Evolutionary conservation across 2,113 vertebrate genomes (phyloP).

Genomic region (Sturnus vulgaris): DNA sequence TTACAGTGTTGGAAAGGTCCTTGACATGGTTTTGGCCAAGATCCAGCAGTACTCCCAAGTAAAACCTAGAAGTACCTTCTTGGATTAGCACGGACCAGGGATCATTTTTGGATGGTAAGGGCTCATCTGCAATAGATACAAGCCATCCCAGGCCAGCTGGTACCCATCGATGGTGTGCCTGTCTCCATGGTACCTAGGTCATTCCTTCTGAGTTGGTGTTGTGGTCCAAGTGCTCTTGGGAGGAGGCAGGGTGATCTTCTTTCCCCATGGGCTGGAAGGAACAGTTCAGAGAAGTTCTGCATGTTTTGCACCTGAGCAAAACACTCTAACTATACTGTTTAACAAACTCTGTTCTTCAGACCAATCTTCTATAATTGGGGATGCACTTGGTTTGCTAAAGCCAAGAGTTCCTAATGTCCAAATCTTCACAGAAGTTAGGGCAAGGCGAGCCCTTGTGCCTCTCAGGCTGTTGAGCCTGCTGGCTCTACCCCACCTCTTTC

Average conservation of each 20-base stretch:
- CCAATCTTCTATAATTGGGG: not conserved
- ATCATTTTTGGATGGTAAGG: not conserved
- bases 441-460: not conserved
- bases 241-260: not conserved
- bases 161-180: not conserved
- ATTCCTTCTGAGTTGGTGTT: not conserved
- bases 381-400: not conserved
- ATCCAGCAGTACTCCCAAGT: not conserved
- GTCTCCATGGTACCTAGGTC: not conserved
- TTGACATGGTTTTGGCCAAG: not conserved
- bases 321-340: not conserved
- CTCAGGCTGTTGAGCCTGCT: not conserved
- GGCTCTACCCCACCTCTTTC: not conserved
- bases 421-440: not conserved
- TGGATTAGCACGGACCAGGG: not conserved
- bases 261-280: not conserved
- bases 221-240: not conserved
- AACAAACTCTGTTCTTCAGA: not conserved
- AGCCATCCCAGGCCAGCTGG: not conserved
- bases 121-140: not conserved
- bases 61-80: not conserved
- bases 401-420: not conserved
- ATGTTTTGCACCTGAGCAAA: not conserved
- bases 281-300: not conserved
- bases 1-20: not conserved